These are phyloP conservation scores for Intellagama lesueurii DNA, from an alignment of 2,797 vertebrate species.

Conservation along the genomic window DNA sequence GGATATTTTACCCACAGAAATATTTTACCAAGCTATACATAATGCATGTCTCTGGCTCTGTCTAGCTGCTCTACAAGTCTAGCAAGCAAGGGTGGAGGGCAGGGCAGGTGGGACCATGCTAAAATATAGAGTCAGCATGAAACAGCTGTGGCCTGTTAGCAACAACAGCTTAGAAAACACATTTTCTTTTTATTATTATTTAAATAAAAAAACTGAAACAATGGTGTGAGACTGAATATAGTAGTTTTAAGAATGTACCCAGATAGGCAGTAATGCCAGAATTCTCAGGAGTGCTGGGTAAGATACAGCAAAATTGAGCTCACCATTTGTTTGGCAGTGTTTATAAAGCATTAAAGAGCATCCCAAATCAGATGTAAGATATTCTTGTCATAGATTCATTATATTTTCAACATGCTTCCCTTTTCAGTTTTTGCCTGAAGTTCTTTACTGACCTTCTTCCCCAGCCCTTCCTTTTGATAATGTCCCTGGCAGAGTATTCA, in stretches of 20 bases:
- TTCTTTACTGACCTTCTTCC: conserved; percentile 16
- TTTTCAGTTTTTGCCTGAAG: conserved; percentile 43
- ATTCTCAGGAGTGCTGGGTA: conserved; percentile 59
- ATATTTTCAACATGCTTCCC: conserved; percentile 50
- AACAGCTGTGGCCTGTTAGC: conserved; percentile 57
- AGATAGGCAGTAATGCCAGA: conserved; percentile 59
- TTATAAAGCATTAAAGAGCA: conserved; percentile 70
- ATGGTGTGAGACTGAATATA: conserved; percentile 46
- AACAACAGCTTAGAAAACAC: conserved; percentile 55
- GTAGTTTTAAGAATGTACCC: conserved; percentile 50
- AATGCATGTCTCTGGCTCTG: background rate
- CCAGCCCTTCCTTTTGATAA: background rate
- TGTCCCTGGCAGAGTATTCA: conserved; percentile 17
- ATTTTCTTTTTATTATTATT: conserved; percentile 62
- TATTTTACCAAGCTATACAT: background rate
- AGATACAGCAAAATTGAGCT: conserved; percentile 53
- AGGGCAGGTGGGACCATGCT: conserved; percentile 24
- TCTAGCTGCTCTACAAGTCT: conserved; percentile 32
- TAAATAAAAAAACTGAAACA: conserved; percentile 53
- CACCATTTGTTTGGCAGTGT: conserved; percentile 67
- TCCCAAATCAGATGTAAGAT: conserved; percentile 61
- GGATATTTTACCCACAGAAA: background rate
- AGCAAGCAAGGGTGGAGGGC: conserved; percentile 17
- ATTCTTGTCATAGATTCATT: conserved; percentile 63
- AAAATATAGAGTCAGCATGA: conserved; percentile 46